Evolutionary conservation across 1,140 invertebrate species (phyloP).

Genomic region (Portunus trituberculatus): DNA sequence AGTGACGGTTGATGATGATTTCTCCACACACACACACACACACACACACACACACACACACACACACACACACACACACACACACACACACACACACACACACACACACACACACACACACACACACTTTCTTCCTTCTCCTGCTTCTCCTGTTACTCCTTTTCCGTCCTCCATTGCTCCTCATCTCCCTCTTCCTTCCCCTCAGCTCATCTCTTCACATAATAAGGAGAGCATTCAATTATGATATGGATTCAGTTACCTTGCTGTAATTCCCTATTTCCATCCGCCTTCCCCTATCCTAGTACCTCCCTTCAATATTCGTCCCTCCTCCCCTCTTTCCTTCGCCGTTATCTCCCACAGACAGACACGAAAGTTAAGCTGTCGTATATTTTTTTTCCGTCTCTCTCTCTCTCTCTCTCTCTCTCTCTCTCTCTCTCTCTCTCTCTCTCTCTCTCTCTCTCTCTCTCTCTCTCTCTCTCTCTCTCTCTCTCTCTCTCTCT

Average conservation of each 20-base stretch:
- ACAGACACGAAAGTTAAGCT: conserved; percentile 21
- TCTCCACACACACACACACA: too few relatives aligned
- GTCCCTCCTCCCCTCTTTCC: background rate
- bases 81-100: too few relatives aligned
- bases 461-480: background rate
- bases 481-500: background rate
- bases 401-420: background rate
- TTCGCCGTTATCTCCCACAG: background rate
- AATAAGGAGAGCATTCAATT: background rate
- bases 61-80: too few relatives aligned
- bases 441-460: background rate
- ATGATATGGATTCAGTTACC: conserved; percentile 12
- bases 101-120: too few relatives aligned
- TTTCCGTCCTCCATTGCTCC: background rate
- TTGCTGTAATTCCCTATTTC: conserved; percentile 13
- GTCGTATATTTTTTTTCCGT: background rate
- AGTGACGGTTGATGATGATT: too few relatives aligned
- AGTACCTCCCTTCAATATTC: background rate
- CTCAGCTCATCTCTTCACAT: background rate
- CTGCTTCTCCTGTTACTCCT: background rate
- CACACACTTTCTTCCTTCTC: too few relatives aligned
- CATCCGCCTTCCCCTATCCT: background rate
- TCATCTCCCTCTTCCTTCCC: background rate
- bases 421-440: background rate
- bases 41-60: too few relatives aligned